Evolutionary conservation across 2,888 invertebrate genomes (phyloP), one percentile per base, ranked within the genome.

Genomic region (Melieria omissa): DNA sequence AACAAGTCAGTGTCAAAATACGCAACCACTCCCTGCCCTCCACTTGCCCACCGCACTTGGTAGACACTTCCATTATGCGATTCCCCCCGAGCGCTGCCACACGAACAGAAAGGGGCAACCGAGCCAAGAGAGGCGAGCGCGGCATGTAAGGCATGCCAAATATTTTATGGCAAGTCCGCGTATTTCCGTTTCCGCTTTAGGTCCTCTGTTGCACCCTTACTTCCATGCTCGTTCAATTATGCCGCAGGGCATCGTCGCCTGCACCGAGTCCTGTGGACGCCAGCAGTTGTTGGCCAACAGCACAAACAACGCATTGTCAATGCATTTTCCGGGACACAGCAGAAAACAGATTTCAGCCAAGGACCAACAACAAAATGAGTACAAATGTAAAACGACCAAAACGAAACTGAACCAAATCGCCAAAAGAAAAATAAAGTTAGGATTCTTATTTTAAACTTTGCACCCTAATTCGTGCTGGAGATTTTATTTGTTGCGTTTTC

Each of bases 381-480:
- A 52, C 47, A 14, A 49, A 65, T 54, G 55, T 46, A 42, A 65
- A 65, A 54, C 60, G 47, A 60, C 58, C 60, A 41, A 58, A 14
- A 4, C 7, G 16, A 63, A 63, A 8, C 45, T 9, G 41, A n/a
- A 29, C 47, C 14, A 7, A 64, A 64, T 5, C 9, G 41, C 29
- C 10, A 60, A 60, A 41, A 41, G 54, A 45, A 44, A 52, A 65
- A 58, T 64, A 58, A 64, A 58, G 64, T 65, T 58, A 52, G 9
- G 45, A 45, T 65, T 58, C 47, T 54, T 61, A 41, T 71, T 65
- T 61, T 8, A 16, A 72, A 68, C 68, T 68, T 72, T 72, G 55
- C 47, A 47, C 44, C 29, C 29, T 29, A 14, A 54, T 12, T 65
- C 54, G 42, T 47, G 47, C 58, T 66, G 16, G 49, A 47, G 29